Evolutionary conservation across 2,888 invertebrate species (phyloP).

Genomic region (Timandra comae): DNA sequence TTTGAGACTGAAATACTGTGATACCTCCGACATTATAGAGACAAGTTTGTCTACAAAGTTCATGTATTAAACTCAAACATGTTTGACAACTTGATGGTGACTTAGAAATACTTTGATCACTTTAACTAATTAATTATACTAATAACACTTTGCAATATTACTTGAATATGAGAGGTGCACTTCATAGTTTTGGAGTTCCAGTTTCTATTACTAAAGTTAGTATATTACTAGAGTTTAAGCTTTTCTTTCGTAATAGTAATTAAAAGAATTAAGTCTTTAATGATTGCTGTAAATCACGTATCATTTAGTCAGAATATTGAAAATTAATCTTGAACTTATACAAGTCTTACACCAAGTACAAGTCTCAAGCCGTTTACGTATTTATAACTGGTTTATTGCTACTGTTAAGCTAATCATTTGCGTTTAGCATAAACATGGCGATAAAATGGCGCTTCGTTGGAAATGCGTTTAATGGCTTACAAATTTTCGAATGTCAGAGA

Average conservation of each 20-base stretch:
- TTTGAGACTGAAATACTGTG: constrained; percentile 9
- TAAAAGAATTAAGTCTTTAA: too few species aligned
- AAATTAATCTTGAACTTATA: too few species aligned
- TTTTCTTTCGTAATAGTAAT: too few species aligned
- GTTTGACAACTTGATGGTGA: background rate
- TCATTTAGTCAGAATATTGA: too few species aligned
- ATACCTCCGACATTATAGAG: constrained; percentile 1
- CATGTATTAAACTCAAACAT: background rate
- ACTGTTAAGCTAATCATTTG: constrained; percentile 12
- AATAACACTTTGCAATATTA: constrained; percentile 1
- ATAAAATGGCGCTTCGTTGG: constrained; percentile 1
- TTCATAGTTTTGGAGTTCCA: too few species aligned
- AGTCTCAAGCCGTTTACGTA: too few species aligned
- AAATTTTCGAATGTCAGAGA: constrained; percentile 13
- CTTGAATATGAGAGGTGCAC: too few species aligned
- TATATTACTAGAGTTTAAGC: too few species aligned
- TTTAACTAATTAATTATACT: background rate
- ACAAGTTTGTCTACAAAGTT: background rate
- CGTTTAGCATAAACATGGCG: constrained; percentile 11
- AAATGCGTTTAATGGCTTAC: constrained; percentile 14
- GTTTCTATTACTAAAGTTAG: too few species aligned
- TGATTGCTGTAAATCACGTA: too few species aligned
- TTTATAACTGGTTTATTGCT: constrained; percentile 6
- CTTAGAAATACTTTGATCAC: background rate
- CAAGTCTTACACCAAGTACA: too few species aligned